Base-by-base conservation (phyloP, 2,113 vertebrate species). In the Ageneiosus marmoratus region DNA sequence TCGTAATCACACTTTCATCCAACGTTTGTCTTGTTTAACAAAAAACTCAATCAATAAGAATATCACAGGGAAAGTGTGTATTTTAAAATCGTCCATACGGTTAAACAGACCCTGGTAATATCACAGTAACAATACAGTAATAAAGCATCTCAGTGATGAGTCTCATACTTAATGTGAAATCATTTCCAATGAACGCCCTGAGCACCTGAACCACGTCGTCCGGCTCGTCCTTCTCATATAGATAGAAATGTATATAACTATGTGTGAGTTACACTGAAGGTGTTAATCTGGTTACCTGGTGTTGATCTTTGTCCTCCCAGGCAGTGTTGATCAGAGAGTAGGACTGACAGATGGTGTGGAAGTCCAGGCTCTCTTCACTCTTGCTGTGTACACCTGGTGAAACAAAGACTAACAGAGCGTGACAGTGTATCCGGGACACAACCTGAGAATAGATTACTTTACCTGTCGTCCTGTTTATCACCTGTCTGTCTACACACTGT, bases 311-410 rank as follows among this genome's bases (percentile, higher is more conserved):
- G 69, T 69, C 41, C 48, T 37, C 48, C 32, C 18, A 53, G 46
- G 70, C 63, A 86, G 27, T 56, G 18, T 29, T 79, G 44, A 5
- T 41, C 3, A 65, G 20, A 58, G 79, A 15, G 81, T 88, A 32
- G 55, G 51, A 65, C 76, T 86, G n/a, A 87, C 63, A 10, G n/a
- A n/a, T n/a, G n/a, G 89, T 79, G n/a, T 85, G 83, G 63, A 86
- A 86, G 48, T 88, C 83, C 29, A 55, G 22, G 50, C 86, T 89
- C 37, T 82, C 84, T 16, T 89, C 90, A 86, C 85, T 89, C 48
- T 88, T 86, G 41, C 84, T 88, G 41, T 80, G 76, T 24, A 85
- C 44, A 67, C 77, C 89, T 90, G 46, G 10, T 29, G 24, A 13
- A 73, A 50, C 72, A 53, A 53, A n/a, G n/a, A n/a, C n/a, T n/a